phyloP scores from a whole-genome alignment of 2,797 vertebrate species.

The Uromys caudimaculatus region DNA sequence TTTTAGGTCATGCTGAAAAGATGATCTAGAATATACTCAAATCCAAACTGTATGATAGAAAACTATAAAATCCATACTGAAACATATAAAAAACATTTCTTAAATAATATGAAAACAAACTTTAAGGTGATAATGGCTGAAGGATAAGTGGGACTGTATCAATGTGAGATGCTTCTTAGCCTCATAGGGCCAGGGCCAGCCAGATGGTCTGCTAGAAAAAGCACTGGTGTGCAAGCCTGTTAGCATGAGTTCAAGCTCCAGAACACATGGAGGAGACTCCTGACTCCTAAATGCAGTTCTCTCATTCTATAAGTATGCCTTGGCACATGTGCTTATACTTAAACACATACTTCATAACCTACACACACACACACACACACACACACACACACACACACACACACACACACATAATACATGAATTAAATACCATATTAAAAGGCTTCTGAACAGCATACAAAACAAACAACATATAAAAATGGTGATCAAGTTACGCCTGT shows the following conservation, averaged over 20 bases:
- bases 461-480: neutral
- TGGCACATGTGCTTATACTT: neutral
- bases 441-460: neutral
- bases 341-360: neutral
- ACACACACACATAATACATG: neutral
- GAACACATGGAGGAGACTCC: neutral
- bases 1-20: neutral
- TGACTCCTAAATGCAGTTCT: neutral
- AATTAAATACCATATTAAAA: neutral
- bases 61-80: neutral
- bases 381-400: neutral
- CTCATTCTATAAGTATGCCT: neutral
- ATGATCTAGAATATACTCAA: neutral
- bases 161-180: neutral
- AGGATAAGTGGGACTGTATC: no score
- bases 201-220: neutral
- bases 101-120: neutral
- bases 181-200: neutral
- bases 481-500: neutral
- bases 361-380: neutral
- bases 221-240: neutral
- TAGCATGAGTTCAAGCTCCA: neutral
- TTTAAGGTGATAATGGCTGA: neutral
- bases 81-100: neutral
- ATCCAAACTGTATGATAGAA: neutral